Evolutionary conservation across 2,888 invertebrate genomes (phyloP).

Genomic region (Oxycera nigricornis): DNA sequence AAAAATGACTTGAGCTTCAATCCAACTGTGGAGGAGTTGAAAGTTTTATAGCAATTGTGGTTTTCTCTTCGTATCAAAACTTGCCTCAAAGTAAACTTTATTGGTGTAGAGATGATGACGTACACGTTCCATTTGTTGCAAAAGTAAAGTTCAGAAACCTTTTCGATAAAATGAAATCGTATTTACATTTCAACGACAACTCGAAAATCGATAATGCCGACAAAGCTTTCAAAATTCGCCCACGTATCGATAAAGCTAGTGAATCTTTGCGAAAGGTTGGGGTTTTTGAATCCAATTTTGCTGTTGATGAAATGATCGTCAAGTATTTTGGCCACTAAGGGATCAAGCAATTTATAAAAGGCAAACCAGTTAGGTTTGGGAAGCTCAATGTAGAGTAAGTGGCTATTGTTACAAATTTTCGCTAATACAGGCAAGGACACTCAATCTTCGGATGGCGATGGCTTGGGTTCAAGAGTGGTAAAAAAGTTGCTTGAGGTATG

Average conservation of each 20-base stretch:
- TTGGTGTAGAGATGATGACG: neutral
- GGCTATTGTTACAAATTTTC: constrained; percentile 39
- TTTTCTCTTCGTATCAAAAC: neutral
- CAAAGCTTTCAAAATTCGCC: neutral
- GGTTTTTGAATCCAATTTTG: neutral
- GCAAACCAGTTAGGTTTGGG: constrained; percentile 42
- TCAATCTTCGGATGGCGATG: constrained; percentile 17
- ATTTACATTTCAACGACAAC: neutral
- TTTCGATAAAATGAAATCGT: neutral
- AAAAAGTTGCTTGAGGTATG: constrained; percentile 39
- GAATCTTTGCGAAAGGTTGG: neutral
- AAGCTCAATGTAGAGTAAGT: constrained; percentile 27
- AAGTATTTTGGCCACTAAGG: constrained; percentile 43
- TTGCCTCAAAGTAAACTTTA: neutral
- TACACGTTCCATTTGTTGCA: neutral
- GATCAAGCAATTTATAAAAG: neutral
- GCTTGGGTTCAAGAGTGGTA: constrained; percentile 42
- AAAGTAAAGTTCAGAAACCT: neutral
- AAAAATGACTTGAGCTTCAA: neutral
- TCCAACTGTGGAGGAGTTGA: neutral
- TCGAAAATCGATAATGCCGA: too few species aligned
- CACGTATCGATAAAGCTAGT: neutral
- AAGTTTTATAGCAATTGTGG: neutral
- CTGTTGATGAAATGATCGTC: constrained; percentile 41
- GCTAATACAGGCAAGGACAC: too few species aligned